A percentile compares a stretch with the other conserved stretches of the same genome.
phyloP scores from a whole-genome alignment of 2,888 invertebrate genomes.

The Pseudeuparius sepicola region DNA sequence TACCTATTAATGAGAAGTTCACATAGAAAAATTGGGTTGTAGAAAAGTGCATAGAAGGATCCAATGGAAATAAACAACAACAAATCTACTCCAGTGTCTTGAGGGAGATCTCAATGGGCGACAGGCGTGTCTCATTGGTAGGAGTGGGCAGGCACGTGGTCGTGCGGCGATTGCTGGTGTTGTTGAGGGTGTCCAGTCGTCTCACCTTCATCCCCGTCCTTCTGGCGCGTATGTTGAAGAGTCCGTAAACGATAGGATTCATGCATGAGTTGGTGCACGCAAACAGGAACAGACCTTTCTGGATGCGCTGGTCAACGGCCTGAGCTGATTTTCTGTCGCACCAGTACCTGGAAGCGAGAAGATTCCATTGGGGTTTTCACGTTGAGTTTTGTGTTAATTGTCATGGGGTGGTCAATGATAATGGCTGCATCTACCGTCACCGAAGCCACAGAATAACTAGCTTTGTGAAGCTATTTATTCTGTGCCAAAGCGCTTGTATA shows the following conservation, averaged over 20 bases:
- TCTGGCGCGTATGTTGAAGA: slow-evolving; percentile 64
- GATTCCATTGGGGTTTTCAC: too few species aligned
- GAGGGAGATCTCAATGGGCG: slow-evolving; percentile 32
- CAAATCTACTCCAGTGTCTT: slow-evolving; percentile 29
- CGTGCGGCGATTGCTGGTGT: slow-evolving; percentile 26
- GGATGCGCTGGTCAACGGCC: slow-evolving; percentile 64
- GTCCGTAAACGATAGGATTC: slow-evolving; percentile 92
- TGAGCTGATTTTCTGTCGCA: slow-evolving; percentile 61
- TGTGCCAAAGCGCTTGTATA: too few species aligned
- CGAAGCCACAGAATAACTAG: too few species aligned
- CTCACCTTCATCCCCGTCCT: slow-evolving; percentile 36
- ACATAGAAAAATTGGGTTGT: too few species aligned
- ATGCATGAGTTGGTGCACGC: slow-evolving; percentile 95
- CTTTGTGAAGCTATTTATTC: too few species aligned
- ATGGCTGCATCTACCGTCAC: too few species aligned
- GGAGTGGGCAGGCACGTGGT: slow-evolving; percentile 15
- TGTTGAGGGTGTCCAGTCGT: slow-evolving; percentile 32
- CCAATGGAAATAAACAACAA: too few species aligned
- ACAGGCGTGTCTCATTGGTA: slow-evolving; percentile 35
- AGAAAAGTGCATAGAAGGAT: background rate
- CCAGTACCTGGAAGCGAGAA: slow-evolving; percentile 64
- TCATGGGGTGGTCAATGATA: too few species aligned
- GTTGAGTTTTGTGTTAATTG: too few species aligned
- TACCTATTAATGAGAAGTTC: too few species aligned
- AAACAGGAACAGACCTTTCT: slow-evolving; percentile 82